Base-by-base conservation (phyloP, 2,888 invertebrate species). In the Pilophorus perplexus region DNA sequence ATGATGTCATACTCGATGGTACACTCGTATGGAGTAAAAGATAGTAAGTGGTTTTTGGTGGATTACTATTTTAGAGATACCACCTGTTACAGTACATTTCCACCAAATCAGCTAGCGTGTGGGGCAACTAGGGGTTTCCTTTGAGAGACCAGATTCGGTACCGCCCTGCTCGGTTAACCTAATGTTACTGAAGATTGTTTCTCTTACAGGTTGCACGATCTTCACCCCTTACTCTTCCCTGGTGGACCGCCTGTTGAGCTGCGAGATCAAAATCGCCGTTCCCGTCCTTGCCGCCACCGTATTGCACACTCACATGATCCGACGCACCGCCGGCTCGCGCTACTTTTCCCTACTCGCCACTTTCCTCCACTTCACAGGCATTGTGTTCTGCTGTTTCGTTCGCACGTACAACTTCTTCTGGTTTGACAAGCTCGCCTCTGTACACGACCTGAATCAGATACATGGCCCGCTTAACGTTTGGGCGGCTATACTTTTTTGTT, bases 301-400 rank as follows among this genome's bases (percentile, higher is more conserved):
- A 1, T 18, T 62, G 16, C 28, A 46, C 48, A 22, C 23, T 6
- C 46, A 33, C 46, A 46, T 28, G 25, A 20, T 33, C 4, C 44
- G n/a, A 44, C 44, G 37, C 18, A 62, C 18, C 3, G 62, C 46
- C 3, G 20, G 27, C 6, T 23, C 37, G 12, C 44, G 46, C 33
- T 62, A 62, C 14, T 46, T 18, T 28, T 44, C 62, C 18, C 38
- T 62, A n/a, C n/a, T 62, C 2, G n/a, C 38, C 2, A 46, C 62
- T 3, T 16, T 28, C 28, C 18, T 62, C 20, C 28, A 62, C 18
- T 62, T 62, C 48, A 46, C 44, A 3, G 27, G 20, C 28, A 5
- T 48, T n/a, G 33, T 28, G n/a, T 20, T 62, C 3, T 25, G 22
- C n/a, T 25, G 46, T 16, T 62, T 46, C 33, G 18, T 16, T 5